Evolutionary conservation across 2,888 invertebrate species (phyloP), one percentile per base, ranked within the genome.

Genomic region (Flabesymbios commensalis): DNA sequence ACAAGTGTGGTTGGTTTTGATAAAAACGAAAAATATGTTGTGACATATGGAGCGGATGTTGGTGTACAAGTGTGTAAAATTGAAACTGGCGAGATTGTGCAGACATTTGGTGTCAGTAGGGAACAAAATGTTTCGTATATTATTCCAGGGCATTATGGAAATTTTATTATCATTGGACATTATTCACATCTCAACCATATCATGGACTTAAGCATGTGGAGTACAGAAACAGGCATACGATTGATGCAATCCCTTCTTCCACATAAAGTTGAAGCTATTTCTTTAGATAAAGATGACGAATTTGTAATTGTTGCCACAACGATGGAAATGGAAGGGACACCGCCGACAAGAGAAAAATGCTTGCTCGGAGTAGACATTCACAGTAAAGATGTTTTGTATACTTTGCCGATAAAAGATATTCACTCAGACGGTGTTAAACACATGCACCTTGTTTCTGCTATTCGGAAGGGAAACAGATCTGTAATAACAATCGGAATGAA

Each of bases 101-200:
- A 68, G n/a, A 19, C 49, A 1, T 65, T 61, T 32, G 22, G 43
- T 2, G 57, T 65, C 10, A 56, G 58, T 47, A 29, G 24, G 1
- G 67, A 69, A 29, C 69, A 69, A 56, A 2, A 36, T 1, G 10
- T 59, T 22, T n/a, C 33, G 3, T 51, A 52, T n/a, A 53, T 69
- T 7, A 31, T 66, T 14, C 28, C 52, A 2, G 64, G 64, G 19
- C 43, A 52, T 22, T 51, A 29, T 10, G 43, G 48, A 14, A 61
- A 61, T 26, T 69, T 67, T 28, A 41, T 67, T 32, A 52, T 69
- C 39, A 58, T 69, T 17, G 57, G 53, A 2, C 62, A 64, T 42
- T 69, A 65, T 55, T 69, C 68, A 5, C 64, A 69, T 43, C 32
- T 69, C 17, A 62, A 65, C 36, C 61, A 63, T 36, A 17, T 55